Conservation (phyloP, 2,797 vertebrate species). For the Acrossocheilus fasciatus region DNA sequence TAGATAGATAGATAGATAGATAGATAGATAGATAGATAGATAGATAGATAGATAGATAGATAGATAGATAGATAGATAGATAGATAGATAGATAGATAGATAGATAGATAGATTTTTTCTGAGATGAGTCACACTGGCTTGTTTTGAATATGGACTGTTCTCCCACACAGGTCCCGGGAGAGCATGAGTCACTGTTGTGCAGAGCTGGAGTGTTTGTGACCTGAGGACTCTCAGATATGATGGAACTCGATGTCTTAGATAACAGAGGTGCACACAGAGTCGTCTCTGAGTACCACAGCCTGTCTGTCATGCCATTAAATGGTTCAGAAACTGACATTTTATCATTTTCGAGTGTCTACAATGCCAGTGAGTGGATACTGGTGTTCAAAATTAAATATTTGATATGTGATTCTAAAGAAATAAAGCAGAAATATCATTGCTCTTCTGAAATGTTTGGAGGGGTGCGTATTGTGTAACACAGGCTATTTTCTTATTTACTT, state of each 20-base stretch:
- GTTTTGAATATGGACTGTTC: constrained; percentile 10
- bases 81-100: background rate
- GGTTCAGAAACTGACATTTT: background rate
- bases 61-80: background rate
- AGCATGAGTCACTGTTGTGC: constrained; percentile 21
- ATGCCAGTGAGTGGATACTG: background rate
- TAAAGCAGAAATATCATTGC: too few relatives aligned
- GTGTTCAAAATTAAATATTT: background rate
- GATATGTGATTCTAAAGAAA: too few relatives aligned
- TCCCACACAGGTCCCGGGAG: constrained; percentile 18
- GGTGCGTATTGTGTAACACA: too few relatives aligned
- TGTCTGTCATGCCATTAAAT: background rate
- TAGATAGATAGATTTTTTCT: background rate
- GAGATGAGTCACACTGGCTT: background rate
- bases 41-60: background rate
- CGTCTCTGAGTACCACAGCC: background rate
- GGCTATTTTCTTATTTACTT: background rate
- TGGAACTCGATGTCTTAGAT: constrained; percentile 13
- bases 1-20: too few relatives aligned
- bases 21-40: background rate
- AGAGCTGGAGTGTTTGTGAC: background rate
- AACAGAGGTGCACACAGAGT: background rate
- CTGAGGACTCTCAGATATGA: constrained; percentile 5
- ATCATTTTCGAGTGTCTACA: background rate
- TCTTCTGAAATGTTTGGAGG: too few relatives aligned